Evolutionary conservation across 1,140 invertebrate genomes (phyloP).

Genomic region (Parapsyche elsis): DNA sequence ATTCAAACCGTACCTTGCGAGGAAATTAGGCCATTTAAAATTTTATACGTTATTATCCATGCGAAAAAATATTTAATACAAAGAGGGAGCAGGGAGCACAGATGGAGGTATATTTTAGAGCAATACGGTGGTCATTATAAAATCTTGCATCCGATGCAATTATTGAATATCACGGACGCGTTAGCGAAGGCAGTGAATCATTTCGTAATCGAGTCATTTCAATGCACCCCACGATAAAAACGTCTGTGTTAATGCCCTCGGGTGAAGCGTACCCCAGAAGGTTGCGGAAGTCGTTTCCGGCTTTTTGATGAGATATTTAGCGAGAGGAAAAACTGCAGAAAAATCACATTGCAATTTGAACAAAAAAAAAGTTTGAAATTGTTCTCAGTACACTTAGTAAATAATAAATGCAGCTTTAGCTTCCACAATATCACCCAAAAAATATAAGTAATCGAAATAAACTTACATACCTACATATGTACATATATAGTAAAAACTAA

Average conservation of each 20-base stretch:
- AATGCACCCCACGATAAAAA: constrained; percentile 36
- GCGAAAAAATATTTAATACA: no score
- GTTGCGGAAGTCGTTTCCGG: constrained; percentile 38
- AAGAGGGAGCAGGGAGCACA: no score
- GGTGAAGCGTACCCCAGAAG: neutral
- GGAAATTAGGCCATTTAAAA: neutral
- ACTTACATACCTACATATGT: neutral
- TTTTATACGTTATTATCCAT: neutral
- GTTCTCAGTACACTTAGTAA: no score
- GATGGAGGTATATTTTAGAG: no score
- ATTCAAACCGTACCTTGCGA: neutral
- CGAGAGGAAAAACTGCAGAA: constrained; percentile 21
- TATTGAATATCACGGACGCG: constrained; percentile 31
- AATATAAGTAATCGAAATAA: neutral
- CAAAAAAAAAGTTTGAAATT: neutral
- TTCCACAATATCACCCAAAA: no score
- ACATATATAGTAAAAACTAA: neutral
- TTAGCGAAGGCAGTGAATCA: constrained; percentile 19
- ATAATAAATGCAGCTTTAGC: no score
- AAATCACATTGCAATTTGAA: constrained; percentile 26
- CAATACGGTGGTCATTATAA: neutral
- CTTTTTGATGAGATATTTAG: constrained; percentile 41
- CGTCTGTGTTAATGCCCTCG: neutral
- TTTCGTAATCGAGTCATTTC: constrained; percentile 42
- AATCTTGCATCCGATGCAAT: constrained; percentile 14